Evolutionary conservation across 2,888 invertebrate species (phyloP).

Genomic region (Xestia c-nigrum): DNA sequence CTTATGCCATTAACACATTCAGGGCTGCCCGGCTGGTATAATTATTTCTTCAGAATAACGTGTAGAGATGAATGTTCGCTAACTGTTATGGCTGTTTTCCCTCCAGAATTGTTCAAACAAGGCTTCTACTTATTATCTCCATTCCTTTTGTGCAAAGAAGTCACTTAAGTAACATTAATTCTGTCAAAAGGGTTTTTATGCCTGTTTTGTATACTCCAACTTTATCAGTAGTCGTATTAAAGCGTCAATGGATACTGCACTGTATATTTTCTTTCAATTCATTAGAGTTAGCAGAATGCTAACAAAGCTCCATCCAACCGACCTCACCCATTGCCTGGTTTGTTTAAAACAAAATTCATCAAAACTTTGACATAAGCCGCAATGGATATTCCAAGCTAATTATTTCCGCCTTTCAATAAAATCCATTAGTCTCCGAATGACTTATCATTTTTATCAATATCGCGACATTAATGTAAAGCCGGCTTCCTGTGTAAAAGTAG

Average conservation of each 20-base stretch:
- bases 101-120: not conserved
- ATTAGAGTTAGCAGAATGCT: not conserved
- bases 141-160: not conserved
- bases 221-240: not conserved
- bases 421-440: slow-evolving; percentile 29
- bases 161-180: not conserved
- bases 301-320: not conserved
- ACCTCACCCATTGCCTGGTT: not conserved
- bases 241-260: not conserved
- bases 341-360: not conserved
- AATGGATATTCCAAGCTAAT: not conserved
- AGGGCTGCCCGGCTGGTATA: not conserved
- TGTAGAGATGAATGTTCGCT: slow-evolving; percentile 23
- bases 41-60: slow-evolving; percentile 36
- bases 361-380: not conserved
- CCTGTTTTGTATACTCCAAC: not conserved
- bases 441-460: slow-evolving; percentile 40
- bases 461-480: slow-evolving; percentile 34
- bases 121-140: not conserved
- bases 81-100: slow-evolving; percentile 18
- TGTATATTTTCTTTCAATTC: not conserved
- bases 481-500: slow-evolving; percentile 33
- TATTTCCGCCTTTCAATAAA: slow-evolving; percentile 14
- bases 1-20: slow-evolving; percentile 44
- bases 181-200: not conserved